Base-by-base conservation (phyloP, 2,797 vertebrate genomes). In the Menidia menidia region DNA sequence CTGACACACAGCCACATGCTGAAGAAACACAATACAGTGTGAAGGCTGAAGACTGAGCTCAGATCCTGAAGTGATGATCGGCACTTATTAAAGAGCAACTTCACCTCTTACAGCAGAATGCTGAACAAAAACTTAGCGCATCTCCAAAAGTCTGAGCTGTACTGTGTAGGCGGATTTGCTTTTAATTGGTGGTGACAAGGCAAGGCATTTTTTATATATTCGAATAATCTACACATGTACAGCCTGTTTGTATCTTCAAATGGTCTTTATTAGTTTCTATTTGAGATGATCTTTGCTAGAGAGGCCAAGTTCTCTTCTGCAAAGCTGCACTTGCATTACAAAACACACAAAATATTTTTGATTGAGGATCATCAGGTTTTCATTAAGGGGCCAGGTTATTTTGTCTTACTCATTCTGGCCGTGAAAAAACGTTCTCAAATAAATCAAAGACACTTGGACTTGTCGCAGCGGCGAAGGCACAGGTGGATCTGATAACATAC, bases 1-100 rank as follows among this genome's bases (percentile, higher is more conserved):
- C 65, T 19, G 44, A 59, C 19, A n/a, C 64, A 53, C 31, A 48
- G 66, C 84, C 88, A 90, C 86, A 90, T 92, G 89, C 80, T 63
- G 68, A 81, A 73, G 89, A 88, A 92, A 92, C 57, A 88, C 86
- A 80, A 92, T 86, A 88, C 76, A 42, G 50, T 88, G 84, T 56
- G 80, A 91, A 48, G 57, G 77, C 45, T 64, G 71, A 70, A 60
- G 62, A 58, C 60, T 51, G 44, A 81, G 67, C 61, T 61, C 31
- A 6, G 9, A 59, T 58, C 18, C 2, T 66, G 43, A 82, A 78
- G 30, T 42, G 80, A 47, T 56, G 31, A 54, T 25, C 55, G 11
- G 7, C 13, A 47, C 30, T 44, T 35, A 66, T 14, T 39, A 60
- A 13, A 35, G 4, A 48, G 47, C 35, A 50, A 62, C 45, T 14